Evolutionary conservation across 2,797 vertebrate species (phyloP).

Genomic region (Mico argentatus): DNA sequence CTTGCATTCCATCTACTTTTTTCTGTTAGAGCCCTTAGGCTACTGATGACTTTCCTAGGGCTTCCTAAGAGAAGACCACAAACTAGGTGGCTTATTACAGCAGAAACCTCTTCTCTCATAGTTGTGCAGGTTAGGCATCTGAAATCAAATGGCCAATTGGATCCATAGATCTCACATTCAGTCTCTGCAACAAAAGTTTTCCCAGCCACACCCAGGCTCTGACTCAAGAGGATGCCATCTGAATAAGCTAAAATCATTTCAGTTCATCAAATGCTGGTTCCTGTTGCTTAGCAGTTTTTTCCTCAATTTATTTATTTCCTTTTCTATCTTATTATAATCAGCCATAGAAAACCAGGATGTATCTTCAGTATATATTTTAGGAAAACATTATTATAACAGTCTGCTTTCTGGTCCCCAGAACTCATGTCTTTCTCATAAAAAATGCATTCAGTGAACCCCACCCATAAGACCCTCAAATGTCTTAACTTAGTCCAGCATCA

Average conservation of each 20-base stretch:
- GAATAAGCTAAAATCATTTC: neutral
- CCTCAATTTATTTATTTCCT: neutral
- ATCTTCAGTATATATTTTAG: neutral
- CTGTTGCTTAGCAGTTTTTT: neutral
- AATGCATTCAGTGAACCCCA: too few relatives aligned
- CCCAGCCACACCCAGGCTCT: neutral
- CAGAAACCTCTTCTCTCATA: neutral
- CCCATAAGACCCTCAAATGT: neutral
- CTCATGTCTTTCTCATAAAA: neutral
- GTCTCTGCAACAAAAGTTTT: neutral
- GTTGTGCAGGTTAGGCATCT: neutral
- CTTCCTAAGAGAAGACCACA: neutral
- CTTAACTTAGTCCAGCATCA: neutral
- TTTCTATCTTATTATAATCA: neutral
- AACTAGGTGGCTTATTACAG: neutral
- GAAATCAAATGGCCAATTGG: neutral
- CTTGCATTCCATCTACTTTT: neutral
- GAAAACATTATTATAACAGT: neutral
- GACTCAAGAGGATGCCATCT: neutral
- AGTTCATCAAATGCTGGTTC: neutral
- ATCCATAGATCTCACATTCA: neutral
- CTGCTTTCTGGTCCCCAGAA: neutral
- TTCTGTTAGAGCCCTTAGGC: neutral
- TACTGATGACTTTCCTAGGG: neutral
- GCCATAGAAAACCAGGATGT: neutral